A percentile compares a stretch with the other conserved stretches of the same genome.
These are phyloP conservation scores for Amblyjoppa fuscipennis DNA, from an alignment of 2,888 invertebrate species.

Conservation along the genomic window DNA sequence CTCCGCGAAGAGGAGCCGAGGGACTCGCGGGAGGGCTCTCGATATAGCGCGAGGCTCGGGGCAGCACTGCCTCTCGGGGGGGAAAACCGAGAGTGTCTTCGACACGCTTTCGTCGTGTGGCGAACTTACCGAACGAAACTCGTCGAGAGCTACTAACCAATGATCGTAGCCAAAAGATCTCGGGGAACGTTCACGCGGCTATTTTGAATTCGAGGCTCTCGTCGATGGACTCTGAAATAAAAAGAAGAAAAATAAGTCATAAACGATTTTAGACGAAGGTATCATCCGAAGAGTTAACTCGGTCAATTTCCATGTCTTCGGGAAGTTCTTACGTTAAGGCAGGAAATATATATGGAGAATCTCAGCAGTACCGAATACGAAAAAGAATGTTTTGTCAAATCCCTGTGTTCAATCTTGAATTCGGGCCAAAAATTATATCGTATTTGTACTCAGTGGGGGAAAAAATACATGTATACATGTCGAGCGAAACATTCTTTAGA, in stretches of 20 bases:
- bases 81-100: constrained; percentile 62
- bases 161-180: constrained; percentile 61
- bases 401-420: too few relatives aligned
- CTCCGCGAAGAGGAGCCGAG: constrained; percentile 62
- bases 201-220: constrained; percentile 66
- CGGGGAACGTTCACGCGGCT: constrained; percentile 64
- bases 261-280: background rate
- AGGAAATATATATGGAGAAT: too few relatives aligned
- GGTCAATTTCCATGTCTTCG: background rate
- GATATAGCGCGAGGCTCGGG: constrained; percentile 72
- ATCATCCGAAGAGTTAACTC: background rate
- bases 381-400: too few relatives aligned
- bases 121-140: constrained; percentile 37
- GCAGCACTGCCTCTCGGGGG: constrained; percentile 69
- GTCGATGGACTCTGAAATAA: constrained; percentile 19
- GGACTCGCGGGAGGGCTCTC: constrained; percentile 70
- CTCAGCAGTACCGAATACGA: too few relatives aligned
- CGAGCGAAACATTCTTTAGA: too few relatives aligned
- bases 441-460: too few relatives aligned
- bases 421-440: too few relatives aligned
- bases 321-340: background rate
- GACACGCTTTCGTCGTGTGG: constrained; percentile 43
- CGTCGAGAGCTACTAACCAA: constrained; percentile 44
- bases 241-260: background rate
- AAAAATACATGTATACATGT: too few relatives aligned